Conservation (phyloP, 2,113 vertebrate genomes). For the Phainopepla nitens region DNA sequence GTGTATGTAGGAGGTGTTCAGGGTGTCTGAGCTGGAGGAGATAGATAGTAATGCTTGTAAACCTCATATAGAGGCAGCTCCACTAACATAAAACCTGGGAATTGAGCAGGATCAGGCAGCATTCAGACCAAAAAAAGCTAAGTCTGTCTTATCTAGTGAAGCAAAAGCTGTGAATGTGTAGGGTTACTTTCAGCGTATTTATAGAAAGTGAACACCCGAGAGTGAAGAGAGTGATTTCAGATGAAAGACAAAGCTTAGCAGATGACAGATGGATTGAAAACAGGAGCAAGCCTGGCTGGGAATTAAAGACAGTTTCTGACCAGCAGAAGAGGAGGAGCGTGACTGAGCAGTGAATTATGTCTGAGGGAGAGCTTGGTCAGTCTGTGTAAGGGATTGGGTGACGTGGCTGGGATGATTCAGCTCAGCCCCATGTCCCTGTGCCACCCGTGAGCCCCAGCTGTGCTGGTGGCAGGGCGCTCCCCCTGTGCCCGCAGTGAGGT, state of each 20-base stretch:
- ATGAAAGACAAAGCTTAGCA: neutral
- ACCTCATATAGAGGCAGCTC: neutral
- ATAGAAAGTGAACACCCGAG: neutral
- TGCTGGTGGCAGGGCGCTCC: neutral
- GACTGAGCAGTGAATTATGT: neutral
- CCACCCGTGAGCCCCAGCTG: rapidly evolving
- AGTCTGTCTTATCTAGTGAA: neutral
- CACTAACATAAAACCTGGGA: neutral
- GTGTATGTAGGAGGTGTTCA: neutral
- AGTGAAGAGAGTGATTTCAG: neutral
- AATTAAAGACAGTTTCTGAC: neutral
- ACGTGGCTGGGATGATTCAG: neutral
- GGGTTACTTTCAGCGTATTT: neutral
- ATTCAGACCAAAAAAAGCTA: neutral
- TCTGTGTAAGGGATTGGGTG: neutral
- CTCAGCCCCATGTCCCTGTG: neutral
- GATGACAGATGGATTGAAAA: neutral
- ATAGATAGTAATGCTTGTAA: neutral
- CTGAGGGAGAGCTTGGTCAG: neutral
- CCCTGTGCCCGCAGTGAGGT: rapidly evolving
- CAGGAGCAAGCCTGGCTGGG: neutral
- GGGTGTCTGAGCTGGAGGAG: neutral
- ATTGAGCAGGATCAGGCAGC: neutral
- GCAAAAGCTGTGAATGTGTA: neutral
- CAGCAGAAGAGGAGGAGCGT: neutral